Base-by-base conservation (phyloP, 2,797 vertebrate genomes). In the Hirundo rustica region DNA sequence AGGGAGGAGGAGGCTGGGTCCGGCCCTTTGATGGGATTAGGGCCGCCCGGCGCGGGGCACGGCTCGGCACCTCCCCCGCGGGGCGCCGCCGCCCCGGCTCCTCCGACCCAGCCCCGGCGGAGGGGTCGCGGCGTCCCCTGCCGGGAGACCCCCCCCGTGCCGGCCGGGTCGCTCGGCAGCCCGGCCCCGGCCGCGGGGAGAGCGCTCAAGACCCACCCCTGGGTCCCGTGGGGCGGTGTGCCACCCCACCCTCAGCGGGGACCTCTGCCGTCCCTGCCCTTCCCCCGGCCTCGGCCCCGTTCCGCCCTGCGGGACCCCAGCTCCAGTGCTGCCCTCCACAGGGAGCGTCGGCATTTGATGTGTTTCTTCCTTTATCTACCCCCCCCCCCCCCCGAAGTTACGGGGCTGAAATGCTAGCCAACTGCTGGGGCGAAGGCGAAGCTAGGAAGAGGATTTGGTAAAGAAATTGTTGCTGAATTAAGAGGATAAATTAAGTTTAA, bases 401-500 rank as follows among this genome's bases (percentile, higher is more conserved):
- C 3, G 29, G 19, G 66, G 25, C 65, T 82, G n/a, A 71, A 40
- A 30, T 7, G 57, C 26, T 30, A 72, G 32, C 8, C 48, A 25
- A n/a, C 27, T 19, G 23, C 26, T 38, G n/a, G 16, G 40, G 34
- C 8, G 15, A 79, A 64, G 82, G 67, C 16, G 4, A 57, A 67
- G 50, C 44, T 29, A 40, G 42, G 48, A 64, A 53, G 57, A 77
- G 45, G 77, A 87, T 96, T 62, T 85, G 14, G 78, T 27, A 54
- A 50, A 76, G 91, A 94, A 87, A 44, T 61, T 76, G 77, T 93
- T 76, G 67, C 53, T 76, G 87, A 94, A 76, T 82, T 98, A 98
- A 98, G 98, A 97, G 96, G 98, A 97, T 98, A 95, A 91, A 96
- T 65, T 40, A 79, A 90, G 38, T 97, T 96, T 98, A 97, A 97